Conservation (phyloP, 1,140 invertebrate species). For the Drosophila jambulina region DNA sequence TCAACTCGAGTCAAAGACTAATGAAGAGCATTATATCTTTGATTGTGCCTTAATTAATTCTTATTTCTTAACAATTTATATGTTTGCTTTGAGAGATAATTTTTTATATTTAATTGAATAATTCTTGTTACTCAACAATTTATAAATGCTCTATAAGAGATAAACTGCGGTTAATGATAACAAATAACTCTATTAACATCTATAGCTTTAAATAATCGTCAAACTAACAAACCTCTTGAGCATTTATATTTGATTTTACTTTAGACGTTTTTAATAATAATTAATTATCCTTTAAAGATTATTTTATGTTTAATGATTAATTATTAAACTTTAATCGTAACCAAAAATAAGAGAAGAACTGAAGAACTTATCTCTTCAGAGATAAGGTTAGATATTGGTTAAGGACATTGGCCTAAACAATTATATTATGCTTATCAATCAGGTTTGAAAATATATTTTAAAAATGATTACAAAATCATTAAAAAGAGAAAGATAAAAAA, state of each 20-base stretch:
- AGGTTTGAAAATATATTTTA: neutral
- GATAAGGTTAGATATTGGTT: no score
- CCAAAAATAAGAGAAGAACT: no score
- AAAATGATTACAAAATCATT: neutral
- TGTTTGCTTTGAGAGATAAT: neutral
- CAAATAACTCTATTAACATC: neutral
- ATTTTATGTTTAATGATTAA: neutral
- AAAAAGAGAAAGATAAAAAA: neutral
- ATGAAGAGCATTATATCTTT: neutral
- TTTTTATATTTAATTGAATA: neutral
- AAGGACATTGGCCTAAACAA: no score
- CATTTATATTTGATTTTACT: neutral
- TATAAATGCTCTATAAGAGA: neutral
- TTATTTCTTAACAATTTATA: neutral
- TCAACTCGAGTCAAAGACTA: neutral
- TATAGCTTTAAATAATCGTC: neutral
- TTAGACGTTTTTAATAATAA: neutral
- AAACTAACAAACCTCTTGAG: neutral
- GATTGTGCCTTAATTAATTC: neutral
- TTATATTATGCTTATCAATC: neutral
- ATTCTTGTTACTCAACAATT: neutral
- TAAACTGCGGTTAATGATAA: neutral
- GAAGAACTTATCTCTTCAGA: neutral
- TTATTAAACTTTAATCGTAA: no score
- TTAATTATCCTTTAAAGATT: neutral